Conservation (phyloP, 2,888 invertebrate species). For the Pristionchus mayeri region DNA sequence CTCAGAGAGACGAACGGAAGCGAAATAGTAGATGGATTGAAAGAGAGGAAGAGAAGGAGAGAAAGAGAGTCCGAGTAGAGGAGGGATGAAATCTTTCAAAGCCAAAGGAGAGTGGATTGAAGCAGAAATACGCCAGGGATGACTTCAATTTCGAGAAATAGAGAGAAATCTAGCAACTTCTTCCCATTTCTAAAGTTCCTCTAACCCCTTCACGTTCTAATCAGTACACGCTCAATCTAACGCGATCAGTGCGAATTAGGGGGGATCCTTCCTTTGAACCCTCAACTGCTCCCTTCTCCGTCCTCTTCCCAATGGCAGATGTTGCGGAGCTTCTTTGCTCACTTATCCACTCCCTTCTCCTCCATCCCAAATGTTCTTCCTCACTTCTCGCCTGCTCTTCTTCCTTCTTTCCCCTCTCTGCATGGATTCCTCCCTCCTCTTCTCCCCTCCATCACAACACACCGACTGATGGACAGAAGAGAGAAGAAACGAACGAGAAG, state of each 20-base stretch:
- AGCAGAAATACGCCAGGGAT: background rate
- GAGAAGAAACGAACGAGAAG: background rate
- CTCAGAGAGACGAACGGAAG: constrained; percentile 34
- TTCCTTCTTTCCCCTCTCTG: constrained; percentile 1
- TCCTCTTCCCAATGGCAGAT: constrained; percentile 7
- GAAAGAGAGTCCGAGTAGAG: background rate
- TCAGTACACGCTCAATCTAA: constrained; percentile 22
- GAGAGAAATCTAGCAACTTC: background rate
- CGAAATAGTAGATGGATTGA: constrained; percentile 12
- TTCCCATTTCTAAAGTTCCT: background rate
- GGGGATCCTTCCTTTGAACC: constrained; percentile 13
- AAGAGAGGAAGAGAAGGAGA: background rate
- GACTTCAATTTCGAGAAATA: background rate
- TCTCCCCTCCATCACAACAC: constrained; percentile 16
- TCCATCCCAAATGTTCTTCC: background rate
- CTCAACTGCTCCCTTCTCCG: background rate
- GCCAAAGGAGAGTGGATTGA: background rate
- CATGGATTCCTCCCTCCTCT: background rate
- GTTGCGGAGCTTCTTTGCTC: constrained; percentile 38
- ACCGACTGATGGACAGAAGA: background rate
- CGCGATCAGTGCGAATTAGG: background rate
- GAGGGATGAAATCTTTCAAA: constrained; percentile 25
- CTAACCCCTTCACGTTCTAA: background rate
- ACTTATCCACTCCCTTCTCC: background rate
- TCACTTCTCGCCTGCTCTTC: constrained; percentile 1